Base-by-base conservation (phyloP, 2,888 invertebrate species). In the Lithophane semibrunnea region DNA sequence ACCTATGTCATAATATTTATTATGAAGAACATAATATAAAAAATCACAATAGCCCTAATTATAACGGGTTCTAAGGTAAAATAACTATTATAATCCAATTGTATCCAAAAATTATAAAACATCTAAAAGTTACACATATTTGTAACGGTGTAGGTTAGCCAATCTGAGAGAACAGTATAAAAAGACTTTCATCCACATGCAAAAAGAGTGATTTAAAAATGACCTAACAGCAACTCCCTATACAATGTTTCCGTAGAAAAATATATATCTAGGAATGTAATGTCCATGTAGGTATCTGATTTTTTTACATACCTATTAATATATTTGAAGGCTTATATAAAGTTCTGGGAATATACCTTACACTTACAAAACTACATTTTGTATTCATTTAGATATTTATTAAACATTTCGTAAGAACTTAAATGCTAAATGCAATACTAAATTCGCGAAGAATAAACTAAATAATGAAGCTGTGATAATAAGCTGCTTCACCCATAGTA, bases 401-500 rank as follows among this genome's bases (percentile, higher is more conserved):
- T 5, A 54, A 52, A 69, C 7, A 52, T 52, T 56, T 29, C n/a
- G 9, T 52, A 49, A 67, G 9, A 49, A 68, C 44, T 52, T 76
- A 68, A 68, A 24, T 47, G 3, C 63, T 64, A 47, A 64, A 67
- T 64, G 44, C 56, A 73, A 80, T 63, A 54, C 64, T 60, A 49
- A 77, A 49, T 76, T 82, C 58, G 58, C 58, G 29, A 65, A 61
- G 37, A 72, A 64, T 56, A 72, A n/a, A 58, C n/a, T 69, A 58
- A 82, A 76, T 58, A 7, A 60, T 24, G 18, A 65, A 67, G 66
- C 68, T 73, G 64, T 61, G 49, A 16, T 77, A 77, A 49, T 56
- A 37, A 76, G 71, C 77, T 60, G 49, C 29, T 75, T 60, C 65
- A 37, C 29, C 29, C 58, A 75, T 29, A 64, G 64, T 44, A 29